phyloP scores from a whole-genome alignment of 2,888 invertebrate genomes.

The Drosophila prostipennis region DNA sequence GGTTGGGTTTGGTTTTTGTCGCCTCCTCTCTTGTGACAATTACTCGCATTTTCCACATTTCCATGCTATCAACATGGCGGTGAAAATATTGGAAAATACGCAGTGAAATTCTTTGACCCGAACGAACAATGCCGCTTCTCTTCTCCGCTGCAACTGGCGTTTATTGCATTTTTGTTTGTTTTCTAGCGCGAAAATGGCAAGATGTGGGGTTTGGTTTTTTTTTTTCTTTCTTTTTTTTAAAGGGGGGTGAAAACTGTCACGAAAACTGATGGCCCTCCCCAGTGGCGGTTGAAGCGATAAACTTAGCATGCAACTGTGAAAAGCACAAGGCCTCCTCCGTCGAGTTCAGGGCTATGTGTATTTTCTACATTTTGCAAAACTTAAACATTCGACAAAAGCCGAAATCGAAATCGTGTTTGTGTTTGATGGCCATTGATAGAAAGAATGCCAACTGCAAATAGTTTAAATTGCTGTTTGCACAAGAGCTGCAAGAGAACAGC shows the following conservation, averaged over 20 bases:
- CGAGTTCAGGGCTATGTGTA: constrained; percentile 15
- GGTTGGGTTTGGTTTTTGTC: constrained; percentile 1
- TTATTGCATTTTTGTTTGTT: constrained; percentile 72
- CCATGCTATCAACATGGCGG: constrained; percentile 41
- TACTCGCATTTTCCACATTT: constrained; percentile 64
- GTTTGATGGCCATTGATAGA: constrained; percentile 28
- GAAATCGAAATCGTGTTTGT: constrained; percentile 34
- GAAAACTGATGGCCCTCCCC: neutral
- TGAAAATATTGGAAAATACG: constrained; percentile 53
- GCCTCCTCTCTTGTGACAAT: constrained; percentile 23
- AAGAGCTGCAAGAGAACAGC: constrained; percentile 39
- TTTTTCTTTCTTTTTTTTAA: neutral
- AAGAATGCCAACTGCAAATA: constrained; percentile 42
- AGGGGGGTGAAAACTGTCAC: constrained; percentile 28
- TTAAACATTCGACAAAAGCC: constrained; percentile 26
- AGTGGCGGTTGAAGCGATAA: constrained; percentile 33
- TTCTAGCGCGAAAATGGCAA: constrained; percentile 32
- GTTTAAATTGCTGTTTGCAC: constrained; percentile 49
- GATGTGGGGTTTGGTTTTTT: neutral
- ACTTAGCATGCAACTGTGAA: constrained; percentile 60
- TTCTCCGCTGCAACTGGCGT: constrained; percentile 54
- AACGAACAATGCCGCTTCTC: constrained; percentile 16
- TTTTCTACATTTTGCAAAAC: constrained; percentile 29
- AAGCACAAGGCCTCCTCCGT: constrained; percentile 20
- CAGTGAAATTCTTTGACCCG: constrained; percentile 66